Evolutionary conservation across 2,113 vertebrate species (phyloP).

Genomic region (Gymnobelideus leadbeateri): DNA sequence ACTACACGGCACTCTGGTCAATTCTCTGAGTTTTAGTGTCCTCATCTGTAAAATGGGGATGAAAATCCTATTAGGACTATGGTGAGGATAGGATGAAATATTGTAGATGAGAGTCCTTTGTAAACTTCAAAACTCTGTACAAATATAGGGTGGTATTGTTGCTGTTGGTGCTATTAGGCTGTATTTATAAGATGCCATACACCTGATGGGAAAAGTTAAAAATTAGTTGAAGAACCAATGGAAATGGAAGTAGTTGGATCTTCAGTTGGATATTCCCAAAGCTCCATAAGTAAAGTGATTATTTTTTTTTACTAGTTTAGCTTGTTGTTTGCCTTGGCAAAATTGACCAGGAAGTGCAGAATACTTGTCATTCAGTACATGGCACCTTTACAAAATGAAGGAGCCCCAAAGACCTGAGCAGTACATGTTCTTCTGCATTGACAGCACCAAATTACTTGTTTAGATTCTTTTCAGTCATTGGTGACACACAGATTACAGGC

Average conservation of each 20-base stretch:
- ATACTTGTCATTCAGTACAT: neutral
- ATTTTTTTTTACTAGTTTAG: neutral
- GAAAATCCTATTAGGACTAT: neutral
- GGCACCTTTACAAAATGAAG: constrained; percentile 26
- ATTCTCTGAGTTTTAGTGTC: constrained; percentile 8
- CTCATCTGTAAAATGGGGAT: neutral
- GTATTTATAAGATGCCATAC: neutral
- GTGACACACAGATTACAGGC: constrained; percentile 41
- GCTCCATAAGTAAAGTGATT: neutral
- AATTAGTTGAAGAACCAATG: neutral
- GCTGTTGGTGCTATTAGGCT: neutral
- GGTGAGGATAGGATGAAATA: neutral
- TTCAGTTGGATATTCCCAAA: neutral
- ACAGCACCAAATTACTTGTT: constrained; percentile 25
- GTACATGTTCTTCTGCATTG: constrained; percentile 13
- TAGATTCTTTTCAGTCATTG: constrained; percentile 39
- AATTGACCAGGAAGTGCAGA: neutral
- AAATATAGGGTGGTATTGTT: neutral
- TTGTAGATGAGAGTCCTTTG: neutral
- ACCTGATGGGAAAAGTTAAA: neutral
- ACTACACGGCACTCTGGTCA: neutral
- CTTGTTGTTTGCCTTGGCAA: neutral
- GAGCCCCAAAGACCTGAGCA: neutral
- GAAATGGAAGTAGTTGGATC: neutral
- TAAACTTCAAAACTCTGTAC: neutral